Conservation (phyloP, 2,797 vertebrate species). For the Bryconaethiops microstoma region DNA sequence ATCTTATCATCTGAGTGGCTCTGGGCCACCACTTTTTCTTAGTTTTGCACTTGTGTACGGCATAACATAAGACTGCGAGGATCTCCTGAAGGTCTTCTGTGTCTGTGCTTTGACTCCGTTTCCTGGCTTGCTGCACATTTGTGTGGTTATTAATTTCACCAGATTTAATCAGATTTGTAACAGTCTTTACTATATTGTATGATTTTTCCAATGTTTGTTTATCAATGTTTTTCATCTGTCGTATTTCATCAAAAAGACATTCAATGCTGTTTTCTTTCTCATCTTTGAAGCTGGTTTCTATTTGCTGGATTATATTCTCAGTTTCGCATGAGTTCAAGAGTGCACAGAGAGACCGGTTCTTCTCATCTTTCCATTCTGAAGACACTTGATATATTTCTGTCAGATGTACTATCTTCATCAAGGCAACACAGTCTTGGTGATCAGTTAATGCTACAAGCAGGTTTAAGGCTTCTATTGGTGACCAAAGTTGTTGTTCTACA, state of each 20-base stretch:
- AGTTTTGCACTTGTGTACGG: constrained; percentile 2
- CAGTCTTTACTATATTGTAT: constrained; percentile 22
- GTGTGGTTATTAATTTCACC: constrained; percentile 8
- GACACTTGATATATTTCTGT: constrained; percentile 55
- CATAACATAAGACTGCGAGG: constrained; percentile 33
- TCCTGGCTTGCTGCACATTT: not conserved
- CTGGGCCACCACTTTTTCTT: constrained; percentile 50
- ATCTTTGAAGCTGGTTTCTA: constrained; percentile 14
- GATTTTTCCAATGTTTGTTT: constrained; percentile 28
- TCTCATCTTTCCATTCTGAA: constrained; percentile 52
- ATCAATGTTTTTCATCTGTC: constrained; percentile 25
- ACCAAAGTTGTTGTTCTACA: constrained; percentile 23
- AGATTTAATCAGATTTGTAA: constrained; percentile 17
- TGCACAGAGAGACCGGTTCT: constrained; percentile 11
- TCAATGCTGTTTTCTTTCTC: constrained; percentile 37
- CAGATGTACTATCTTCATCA: constrained; percentile 56
- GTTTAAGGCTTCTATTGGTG: constrained; percentile 23
- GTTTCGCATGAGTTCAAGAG: not conserved
- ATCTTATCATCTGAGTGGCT: constrained; percentile 62
- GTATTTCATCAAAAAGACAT: constrained; percentile 34
- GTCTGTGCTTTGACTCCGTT: constrained; percentile 15
- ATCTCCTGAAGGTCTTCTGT: constrained; percentile 30
- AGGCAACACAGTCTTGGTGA: constrained; percentile 23
- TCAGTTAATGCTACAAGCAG: constrained; percentile 25
- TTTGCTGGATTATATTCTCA: not conserved